These are phyloP conservation scores for Dendrolimus kikuchii DNA, from an alignment of 1,140 invertebrate species.

Conservation along the genomic window DNA sequence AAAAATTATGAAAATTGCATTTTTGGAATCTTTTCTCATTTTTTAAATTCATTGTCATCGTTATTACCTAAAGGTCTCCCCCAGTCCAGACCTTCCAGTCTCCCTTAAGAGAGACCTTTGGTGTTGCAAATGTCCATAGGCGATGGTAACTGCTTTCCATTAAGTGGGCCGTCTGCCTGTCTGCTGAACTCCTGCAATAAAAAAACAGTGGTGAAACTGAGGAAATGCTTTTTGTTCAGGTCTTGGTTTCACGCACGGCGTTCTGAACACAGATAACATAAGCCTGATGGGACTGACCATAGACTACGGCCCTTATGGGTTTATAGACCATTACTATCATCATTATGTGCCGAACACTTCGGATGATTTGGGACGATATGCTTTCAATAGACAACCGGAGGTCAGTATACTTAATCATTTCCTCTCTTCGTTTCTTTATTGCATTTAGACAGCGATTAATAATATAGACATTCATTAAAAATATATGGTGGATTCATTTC, in stretches of 20 bases:
- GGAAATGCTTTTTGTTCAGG: slow-evolving; percentile 19
- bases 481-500: no score
- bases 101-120: no score
- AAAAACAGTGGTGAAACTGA: no score
- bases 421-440: background rate
- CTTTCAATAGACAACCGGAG: slow-evolving; percentile 59
- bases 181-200: no score
- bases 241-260: slow-evolving; percentile 78
- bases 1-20: no score
- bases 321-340: slow-evolving; percentile 76
- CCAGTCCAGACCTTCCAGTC: no score
- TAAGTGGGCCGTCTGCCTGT: no score
- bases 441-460: background rate
- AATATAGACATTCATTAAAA: background rate
- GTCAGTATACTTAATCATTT: slow-evolving; percentile 28
- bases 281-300: slow-evolving; percentile 77
- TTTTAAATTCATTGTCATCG: no score
- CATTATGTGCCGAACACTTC: slow-evolving; percentile 77
- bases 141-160: no score
- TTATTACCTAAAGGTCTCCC: no score
- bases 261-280: slow-evolving; percentile 82
- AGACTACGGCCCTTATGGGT: slow-evolving; percentile 82
- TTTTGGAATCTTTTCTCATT: no score
- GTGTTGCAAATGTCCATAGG: no score
- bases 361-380: slow-evolving; percentile 75